Evolutionary conservation across 2,888 invertebrate genomes (phyloP), one percentile per base, ranked within the genome.

Genomic region (Meghimatium bilineatum): DNA sequence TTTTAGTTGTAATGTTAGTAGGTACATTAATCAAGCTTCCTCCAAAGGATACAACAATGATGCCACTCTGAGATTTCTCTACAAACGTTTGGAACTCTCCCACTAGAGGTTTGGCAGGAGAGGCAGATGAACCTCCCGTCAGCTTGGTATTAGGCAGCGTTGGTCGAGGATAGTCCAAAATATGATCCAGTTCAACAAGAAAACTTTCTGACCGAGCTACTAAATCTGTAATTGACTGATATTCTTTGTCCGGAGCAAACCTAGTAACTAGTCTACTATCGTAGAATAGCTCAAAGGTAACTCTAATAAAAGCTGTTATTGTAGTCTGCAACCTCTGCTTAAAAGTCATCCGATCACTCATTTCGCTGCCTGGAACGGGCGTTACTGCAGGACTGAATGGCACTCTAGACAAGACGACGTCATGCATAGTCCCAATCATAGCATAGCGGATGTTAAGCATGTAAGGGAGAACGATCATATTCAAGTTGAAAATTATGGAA

Each of bases 21-120:
- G 88, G 86, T 2, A 86, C 66, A 32, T 85, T 77, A 63, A 83
- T 67, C 23, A 87, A 80, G 60, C 78, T 52, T 71, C 85, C 86
- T 60, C 90, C 90, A 76, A 90, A 89, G 23, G 88, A 86, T 60
- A 88, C 85, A 20, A 90, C 72, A 29, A 89, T 85, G 5, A 88
- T 86, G 12, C 88, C 89, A 20, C 67, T 12, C 29, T 38, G 12
- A 0, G 82, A 75, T 8, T 87, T 38, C 32, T 74, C 82, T 2
- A 86, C 87, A 29, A 83, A 84, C 44, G 86, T 82, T 75, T 87
- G 78, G 32, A 88, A 86, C 32, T 83, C 60, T n/a, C 38, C 72
- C 20, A 83, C 86, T 20, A 90, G 86, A 17, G 85, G 83, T 23
- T 85, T 87, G 17, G 88, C 83, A 1, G 87, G 85, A 17, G 76